Conservation (phyloP, 2,888 invertebrate genomes). For the Acanthoscelides obtectus region DNA sequence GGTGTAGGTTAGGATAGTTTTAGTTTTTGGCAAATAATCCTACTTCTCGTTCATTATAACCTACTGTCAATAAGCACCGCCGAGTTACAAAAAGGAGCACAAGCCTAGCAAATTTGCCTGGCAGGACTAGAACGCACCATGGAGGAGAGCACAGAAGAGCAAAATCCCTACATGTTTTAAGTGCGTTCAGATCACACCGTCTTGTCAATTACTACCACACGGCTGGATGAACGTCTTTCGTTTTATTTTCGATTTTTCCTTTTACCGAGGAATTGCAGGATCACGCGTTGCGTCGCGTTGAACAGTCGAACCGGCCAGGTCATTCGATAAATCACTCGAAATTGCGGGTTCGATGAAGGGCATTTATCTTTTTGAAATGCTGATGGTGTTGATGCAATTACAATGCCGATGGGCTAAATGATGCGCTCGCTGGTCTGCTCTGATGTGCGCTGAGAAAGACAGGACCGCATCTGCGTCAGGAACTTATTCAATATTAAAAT, state of each 20-base stretch:
- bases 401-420: slow-evolving; percentile 24
- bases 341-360: slow-evolving; percentile 34
- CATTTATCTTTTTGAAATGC: slow-evolving; percentile 28
- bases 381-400: slow-evolving; percentile 26
- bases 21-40: too few relatives aligned
- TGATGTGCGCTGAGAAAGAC: not conserved
- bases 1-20: too few relatives aligned
- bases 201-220: not conserved
- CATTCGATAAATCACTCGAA: slow-evolving; percentile 35
- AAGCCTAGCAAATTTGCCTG: too few relatives aligned
- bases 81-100: too few relatives aligned
- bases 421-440: slow-evolving; percentile 15
- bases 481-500: too few relatives aligned
- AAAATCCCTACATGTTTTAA: too few relatives aligned
- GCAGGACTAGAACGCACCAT: too few relatives aligned
- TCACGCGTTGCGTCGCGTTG: not conserved
- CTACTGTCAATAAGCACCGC: too few relatives aligned
- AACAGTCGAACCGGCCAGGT: not conserved
- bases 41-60: too few relatives aligned
- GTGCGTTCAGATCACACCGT: too few relatives aligned
- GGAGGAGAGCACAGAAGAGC: too few relatives aligned
- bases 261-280: not conserved
- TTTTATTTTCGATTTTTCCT: not conserved
- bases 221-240: not conserved
- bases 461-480: not conserved